phyloP scores from a whole-genome alignment of 1,140 invertebrate species.

The Hycleus phaleratus region DNA sequence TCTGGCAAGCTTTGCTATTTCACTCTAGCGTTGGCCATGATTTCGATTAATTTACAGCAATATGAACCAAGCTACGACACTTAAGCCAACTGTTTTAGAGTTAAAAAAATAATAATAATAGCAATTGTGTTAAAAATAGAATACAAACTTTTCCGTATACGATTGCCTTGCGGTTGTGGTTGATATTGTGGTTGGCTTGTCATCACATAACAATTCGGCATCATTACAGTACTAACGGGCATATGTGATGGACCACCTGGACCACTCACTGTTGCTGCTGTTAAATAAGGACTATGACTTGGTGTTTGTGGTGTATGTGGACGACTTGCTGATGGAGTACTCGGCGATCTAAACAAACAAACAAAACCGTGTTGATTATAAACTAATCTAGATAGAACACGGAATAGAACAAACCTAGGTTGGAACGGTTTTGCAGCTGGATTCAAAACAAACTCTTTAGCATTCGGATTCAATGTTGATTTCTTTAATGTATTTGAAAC shows the following conservation, averaged over 20 bases:
- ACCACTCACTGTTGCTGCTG: slow-evolving; percentile 28
- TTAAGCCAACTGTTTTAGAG: neutral
- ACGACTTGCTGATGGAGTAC: slow-evolving; percentile 58
- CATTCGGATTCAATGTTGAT: slow-evolving; percentile 78
- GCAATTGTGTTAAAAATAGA: too few relatives aligned
- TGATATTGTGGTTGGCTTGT: slow-evolving; percentile 37
- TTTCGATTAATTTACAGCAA: too few relatives aligned
- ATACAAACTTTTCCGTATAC: slow-evolving; percentile 36
- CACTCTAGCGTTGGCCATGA: too few relatives aligned
- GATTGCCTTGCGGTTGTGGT: slow-evolving; percentile 33
- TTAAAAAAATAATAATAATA: neutral
- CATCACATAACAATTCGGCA: slow-evolving; percentile 31
- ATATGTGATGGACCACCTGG: slow-evolving; percentile 37
- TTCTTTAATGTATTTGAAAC: slow-evolving; percentile 59
- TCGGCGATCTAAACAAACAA: slow-evolving; percentile 47
- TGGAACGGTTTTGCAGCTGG: slow-evolving; percentile 79
- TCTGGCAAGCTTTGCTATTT: too few relatives aligned
- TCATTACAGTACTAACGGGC: slow-evolving; percentile 32
- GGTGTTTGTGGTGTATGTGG: slow-evolving; percentile 82
- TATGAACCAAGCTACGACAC: neutral
- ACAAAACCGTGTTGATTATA: neutral
- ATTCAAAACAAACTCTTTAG: slow-evolving; percentile 78
- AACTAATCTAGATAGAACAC: neutral
- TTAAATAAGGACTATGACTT: slow-evolving; percentile 41
- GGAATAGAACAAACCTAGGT: slow-evolving; percentile 41